Evolutionary conservation across 2,113 vertebrate genomes (phyloP).

Genomic region (Anseranas semipalmata): DNA sequence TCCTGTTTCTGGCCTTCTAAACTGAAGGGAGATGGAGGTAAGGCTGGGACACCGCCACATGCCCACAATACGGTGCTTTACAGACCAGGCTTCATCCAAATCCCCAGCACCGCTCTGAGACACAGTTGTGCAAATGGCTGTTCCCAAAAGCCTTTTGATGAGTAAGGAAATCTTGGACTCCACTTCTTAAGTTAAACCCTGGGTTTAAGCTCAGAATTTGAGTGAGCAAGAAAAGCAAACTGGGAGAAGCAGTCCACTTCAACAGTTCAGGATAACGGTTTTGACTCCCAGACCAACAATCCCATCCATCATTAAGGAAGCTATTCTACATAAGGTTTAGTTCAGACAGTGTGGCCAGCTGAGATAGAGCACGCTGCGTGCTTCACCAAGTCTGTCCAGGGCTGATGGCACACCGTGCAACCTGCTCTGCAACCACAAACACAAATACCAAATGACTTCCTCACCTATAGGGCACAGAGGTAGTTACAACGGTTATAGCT

Average conservation of each 20-base stretch:
- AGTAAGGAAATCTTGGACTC: neutral
- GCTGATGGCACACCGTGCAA: neutral
- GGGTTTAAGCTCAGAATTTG: neutral
- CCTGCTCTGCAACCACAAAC: neutral
- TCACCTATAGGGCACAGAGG: neutral
- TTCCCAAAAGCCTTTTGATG: neutral
- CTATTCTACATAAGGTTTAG: neutral
- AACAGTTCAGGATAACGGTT: neutral
- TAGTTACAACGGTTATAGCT: neutral
- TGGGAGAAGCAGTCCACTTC: neutral
- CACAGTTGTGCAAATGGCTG: neutral
- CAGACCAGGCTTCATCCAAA: neutral
- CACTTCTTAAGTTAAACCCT: neutral
- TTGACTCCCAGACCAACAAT: neutral
- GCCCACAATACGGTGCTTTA: neutral
- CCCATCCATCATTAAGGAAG: neutral
- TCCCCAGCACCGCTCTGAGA: neutral
- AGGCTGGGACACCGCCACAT: neutral
- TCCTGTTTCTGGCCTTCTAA: neutral
- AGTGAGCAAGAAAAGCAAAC: neutral
- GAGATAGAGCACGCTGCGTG: rapidly evolving
- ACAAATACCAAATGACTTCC: neutral
- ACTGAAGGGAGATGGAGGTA: neutral
- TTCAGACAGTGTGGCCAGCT: neutral
- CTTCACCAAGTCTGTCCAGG: neutral